phyloP scores from a whole-genome alignment of 2,797 vertebrate species.

The Phalanger gymnotis region DNA sequence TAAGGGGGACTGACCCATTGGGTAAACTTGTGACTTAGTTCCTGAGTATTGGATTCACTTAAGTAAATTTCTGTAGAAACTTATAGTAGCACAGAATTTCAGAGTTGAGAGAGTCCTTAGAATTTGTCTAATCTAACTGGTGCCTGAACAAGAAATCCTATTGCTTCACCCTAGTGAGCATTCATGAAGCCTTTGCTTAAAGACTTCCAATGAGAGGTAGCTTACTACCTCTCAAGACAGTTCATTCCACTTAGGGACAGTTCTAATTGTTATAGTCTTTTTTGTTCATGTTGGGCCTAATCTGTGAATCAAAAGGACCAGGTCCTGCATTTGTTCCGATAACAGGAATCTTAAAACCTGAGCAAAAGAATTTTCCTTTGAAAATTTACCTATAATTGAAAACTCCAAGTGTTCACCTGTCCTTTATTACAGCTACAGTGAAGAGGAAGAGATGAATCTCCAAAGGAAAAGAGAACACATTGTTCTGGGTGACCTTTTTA shows the following conservation, averaged over 20 bases:
- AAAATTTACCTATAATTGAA: background rate
- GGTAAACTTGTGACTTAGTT: background rate
- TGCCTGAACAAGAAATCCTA: background rate
- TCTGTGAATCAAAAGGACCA: background rate
- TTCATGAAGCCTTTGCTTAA: background rate
- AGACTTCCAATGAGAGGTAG: background rate
- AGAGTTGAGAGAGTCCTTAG: background rate
- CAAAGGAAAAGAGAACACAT: background rate
- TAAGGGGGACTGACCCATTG: background rate
- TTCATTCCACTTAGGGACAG: background rate
- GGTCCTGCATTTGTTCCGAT: background rate
- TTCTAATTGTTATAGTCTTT: background rate
- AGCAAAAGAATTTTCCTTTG: background rate
- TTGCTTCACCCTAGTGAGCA: background rate
- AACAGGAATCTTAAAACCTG: background rate
- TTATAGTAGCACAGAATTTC: background rate
- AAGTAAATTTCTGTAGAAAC: background rate
- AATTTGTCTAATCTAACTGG: background rate
- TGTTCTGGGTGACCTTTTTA: background rate
- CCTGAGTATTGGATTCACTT: background rate
- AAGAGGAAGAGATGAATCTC: background rate
- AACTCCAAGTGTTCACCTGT: background rate
- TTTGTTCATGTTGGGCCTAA: background rate
- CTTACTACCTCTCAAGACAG: background rate
- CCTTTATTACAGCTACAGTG: background rate